Evolutionary conservation across 2,113 vertebrate species (phyloP), one percentile per base, ranked within the genome.

Genomic region (Paradoxurus hermaphroditus): DNA sequence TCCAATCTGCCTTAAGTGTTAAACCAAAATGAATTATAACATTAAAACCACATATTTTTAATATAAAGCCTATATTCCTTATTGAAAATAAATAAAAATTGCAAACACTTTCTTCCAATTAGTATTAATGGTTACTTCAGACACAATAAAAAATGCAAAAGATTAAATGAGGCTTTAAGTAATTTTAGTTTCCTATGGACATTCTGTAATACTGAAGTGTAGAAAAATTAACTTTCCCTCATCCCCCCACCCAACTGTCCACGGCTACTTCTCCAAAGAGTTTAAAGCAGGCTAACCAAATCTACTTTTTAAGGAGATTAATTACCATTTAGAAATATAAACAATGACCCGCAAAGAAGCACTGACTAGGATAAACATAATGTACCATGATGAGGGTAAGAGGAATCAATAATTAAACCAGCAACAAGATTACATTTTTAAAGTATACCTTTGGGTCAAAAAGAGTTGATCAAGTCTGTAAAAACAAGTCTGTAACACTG

Each of bases 41-140:
- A 88, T 68, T 93, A 82, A 77, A 77, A 72, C 23, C 27, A 83
- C 10, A 29, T 29, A 68, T 75, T 93, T 59, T 79, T 53, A 86
- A 90, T 65, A 89, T 81, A 85, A 79, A 56, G 4, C 41, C 84
- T 79, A 68, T 39, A 90, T 65, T 96, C 46, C 2, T 85, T 77
- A 77, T 2, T 86, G 19, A 81, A 88, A 84, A 91, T 53, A 34
- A 96, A 94, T 88, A 49, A 86, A 90, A 94, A 91, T 62, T 75
- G 68, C 3, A 93, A 65, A 56, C 51, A 79, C 9, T 82, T 79
- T 91, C 39, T 87, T 93, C 75, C 16, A 86, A 14, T 23, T 27
- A 91, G 15, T 53, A 88, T 65, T 91, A 84, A 82, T 41, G 46
- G 21, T 36, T 82, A 41, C 82, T 59, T 72, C 56, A 81, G 27